Evolutionary conservation across 2,113 vertebrate genomes (phyloP).

Genomic region (Cryptotis parvus): DNA sequence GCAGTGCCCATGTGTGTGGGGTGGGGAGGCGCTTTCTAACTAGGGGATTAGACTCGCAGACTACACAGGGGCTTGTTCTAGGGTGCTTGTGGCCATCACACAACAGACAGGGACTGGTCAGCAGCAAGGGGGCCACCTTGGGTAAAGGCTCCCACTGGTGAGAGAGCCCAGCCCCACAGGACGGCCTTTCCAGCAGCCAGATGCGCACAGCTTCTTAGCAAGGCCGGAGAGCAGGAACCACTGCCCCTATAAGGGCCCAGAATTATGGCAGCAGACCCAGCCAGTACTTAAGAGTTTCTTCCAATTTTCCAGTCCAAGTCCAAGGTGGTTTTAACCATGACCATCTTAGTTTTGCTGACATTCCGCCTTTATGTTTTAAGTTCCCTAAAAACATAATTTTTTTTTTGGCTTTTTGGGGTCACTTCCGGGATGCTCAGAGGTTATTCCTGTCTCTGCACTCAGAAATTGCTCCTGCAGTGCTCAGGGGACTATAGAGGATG

Average conservation of each 20-base stretch:
- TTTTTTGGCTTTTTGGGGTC: too few species aligned
- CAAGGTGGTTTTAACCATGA: background rate
- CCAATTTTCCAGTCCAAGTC: background rate
- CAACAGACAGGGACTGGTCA: background rate
- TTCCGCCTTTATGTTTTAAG: background rate
- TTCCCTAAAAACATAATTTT: constrained; percentile 40
- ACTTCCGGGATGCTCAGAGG: too few species aligned
- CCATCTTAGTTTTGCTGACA: background rate
- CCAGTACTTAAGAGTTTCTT: background rate
- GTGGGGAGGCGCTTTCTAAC: background rate
- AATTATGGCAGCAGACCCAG: background rate
- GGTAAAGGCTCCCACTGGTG: background rate
- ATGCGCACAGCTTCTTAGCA: background rate
- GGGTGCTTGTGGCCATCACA: background rate
- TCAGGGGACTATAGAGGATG: too few species aligned
- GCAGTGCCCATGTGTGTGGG: background rate
- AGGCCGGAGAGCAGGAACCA: too few species aligned
- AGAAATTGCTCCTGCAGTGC: too few species aligned
- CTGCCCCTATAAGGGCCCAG: too few species aligned
- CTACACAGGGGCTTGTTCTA: background rate
- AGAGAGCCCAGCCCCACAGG: background rate
- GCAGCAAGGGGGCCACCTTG: background rate
- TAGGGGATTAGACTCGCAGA: background rate
- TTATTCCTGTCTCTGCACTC: too few species aligned
- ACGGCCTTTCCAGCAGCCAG: background rate